phyloP scores from a whole-genome alignment of 2,888 invertebrate genomes.

The Leptura quadrifasciata region DNA sequence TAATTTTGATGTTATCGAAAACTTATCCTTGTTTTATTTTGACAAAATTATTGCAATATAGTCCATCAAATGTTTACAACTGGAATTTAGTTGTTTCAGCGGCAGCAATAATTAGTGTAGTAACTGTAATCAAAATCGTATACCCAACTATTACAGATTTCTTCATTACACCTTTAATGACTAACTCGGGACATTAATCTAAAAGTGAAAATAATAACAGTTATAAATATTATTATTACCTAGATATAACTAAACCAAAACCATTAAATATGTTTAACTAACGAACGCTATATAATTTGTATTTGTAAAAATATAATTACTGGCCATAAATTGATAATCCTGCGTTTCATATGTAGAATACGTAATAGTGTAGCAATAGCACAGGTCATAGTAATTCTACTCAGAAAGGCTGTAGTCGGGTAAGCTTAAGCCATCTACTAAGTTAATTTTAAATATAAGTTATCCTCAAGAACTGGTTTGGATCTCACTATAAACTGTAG shows the following conservation, averaged over 20 bases:
- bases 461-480: no score
- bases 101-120: neutral
- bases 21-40: neutral
- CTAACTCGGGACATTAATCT: neutral
- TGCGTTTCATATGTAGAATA: neutral
- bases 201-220: slow-evolving; percentile 1
- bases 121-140: neutral
- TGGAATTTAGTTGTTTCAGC: neutral
- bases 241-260: neutral
- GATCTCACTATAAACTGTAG: no score
- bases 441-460: no score
- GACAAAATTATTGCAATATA: neutral
- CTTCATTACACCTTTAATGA: neutral
- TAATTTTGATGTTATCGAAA: neutral
- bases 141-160: neutral
- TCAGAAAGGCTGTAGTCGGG: no score
- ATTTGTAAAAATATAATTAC: neutral
- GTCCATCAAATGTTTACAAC: neutral
- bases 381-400: no score
- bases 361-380: no score
- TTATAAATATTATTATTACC: neutral
- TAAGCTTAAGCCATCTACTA: no score
- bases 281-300: neutral
- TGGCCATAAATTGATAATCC: neutral
- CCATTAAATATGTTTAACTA: slow-evolving; percentile 1